These are phyloP conservation scores for Tetragonula clypearis DNA, from an alignment of 1,140 invertebrate species.

Conservation along the genomic window DNA sequence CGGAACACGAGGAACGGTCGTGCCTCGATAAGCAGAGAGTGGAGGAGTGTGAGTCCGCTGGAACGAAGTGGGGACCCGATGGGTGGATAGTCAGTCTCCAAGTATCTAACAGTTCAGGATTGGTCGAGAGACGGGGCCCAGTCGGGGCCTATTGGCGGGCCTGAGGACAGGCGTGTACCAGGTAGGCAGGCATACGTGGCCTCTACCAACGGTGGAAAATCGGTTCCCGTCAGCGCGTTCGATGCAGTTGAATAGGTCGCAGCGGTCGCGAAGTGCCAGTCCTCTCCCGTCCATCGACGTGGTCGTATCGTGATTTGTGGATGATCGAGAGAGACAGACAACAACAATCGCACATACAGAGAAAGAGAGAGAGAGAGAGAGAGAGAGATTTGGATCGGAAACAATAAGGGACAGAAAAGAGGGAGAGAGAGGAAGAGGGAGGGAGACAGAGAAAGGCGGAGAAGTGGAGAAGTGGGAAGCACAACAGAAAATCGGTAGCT, in stretches of 20 bases:
- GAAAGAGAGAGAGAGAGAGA: neutral
- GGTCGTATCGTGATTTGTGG: constrained; percentile 73
- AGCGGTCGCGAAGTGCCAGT: constrained; percentile 75
- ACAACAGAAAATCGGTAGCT: neutral
- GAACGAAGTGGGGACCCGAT: constrained; percentile 42
- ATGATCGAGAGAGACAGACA: constrained; percentile 61
- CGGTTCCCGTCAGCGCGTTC: constrained; percentile 59
- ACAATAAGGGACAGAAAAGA: neutral
- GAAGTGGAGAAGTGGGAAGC: neutral
- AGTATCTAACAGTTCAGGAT: constrained; percentile 19
- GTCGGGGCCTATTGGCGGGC: constrained; percentile 42
- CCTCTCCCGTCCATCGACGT: constrained; percentile 80
- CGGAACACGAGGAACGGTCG: constrained; percentile 38
- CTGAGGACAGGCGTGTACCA: constrained; percentile 48
- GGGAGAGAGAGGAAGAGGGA: neutral
- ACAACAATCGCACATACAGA: neutral
- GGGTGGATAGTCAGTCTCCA: constrained; percentile 39
- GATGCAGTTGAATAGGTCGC: constrained; percentile 74
- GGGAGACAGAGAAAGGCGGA: neutral
- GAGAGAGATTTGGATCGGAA: too few relatives aligned
- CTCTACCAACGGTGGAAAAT: constrained; percentile 50
- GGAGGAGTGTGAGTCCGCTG: neutral
- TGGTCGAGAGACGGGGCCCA: constrained; percentile 39
- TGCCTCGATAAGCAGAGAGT: constrained; percentile 5
- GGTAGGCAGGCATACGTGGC: constrained; percentile 51